A percentile compares a stretch with the other conserved stretches of the same genome.
phyloP scores from a whole-genome alignment of 2,888 invertebrate species.

The Willowsia nigromaculata region DNA sequence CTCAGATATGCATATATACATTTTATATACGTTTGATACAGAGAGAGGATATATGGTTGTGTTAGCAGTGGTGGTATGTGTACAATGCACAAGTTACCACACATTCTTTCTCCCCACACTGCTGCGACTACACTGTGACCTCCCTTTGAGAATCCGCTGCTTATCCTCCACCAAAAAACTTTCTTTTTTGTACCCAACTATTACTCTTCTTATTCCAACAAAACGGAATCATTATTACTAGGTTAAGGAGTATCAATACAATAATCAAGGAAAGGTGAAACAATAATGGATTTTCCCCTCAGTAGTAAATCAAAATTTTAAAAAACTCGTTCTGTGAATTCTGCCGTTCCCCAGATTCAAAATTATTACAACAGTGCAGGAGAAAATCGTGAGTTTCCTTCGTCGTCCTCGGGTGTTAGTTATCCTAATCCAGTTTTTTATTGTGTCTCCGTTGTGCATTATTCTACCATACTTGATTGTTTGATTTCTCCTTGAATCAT shows the following conservation, averaged over 20 bases:
- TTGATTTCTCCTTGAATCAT: not conserved
- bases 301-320: constrained; percentile 35
- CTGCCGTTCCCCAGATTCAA: not conserved
- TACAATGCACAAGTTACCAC: constrained; percentile 66
- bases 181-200: constrained; percentile 63
- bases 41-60: constrained; percentile 32
- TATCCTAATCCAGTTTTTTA: not conserved
- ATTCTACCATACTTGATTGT: not conserved
- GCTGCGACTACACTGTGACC: constrained; percentile 74
- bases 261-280: constrained; percentile 36
- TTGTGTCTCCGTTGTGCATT: constrained; percentile 6
- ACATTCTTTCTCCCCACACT: constrained; percentile 74
- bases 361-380: not conserved
- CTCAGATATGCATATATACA: not conserved
- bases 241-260: constrained; percentile 66
- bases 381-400: not conserved
- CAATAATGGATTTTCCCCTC: constrained; percentile 36
- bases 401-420: not conserved
- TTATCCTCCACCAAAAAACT: constrained; percentile 71
- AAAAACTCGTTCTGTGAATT: constrained; percentile 3
- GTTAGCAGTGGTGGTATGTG: constrained; percentile 56
- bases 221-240: constrained; percentile 69
- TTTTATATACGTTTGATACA: not conserved
- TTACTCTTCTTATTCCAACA: constrained; percentile 57
- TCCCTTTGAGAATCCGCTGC: constrained; percentile 73